Evolutionary conservation across 1,140 invertebrate genomes (phyloP), one percentile per base, ranked within the genome.

Genomic region (Piezodorus guildinii): DNA sequence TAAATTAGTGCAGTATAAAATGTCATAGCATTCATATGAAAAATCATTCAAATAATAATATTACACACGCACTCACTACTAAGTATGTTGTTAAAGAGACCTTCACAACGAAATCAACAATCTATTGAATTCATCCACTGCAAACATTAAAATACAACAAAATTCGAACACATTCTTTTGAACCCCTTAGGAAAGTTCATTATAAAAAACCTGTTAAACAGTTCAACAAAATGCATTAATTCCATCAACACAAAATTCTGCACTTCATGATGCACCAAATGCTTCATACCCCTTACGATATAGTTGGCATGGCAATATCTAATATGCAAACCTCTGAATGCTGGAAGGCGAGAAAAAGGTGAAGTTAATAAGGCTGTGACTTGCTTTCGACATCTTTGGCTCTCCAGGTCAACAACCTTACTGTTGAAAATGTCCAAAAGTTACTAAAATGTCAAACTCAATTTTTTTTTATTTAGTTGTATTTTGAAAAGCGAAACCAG

Each of bases 331-430:
- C 52, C 23, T 25, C 34, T 21, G 52, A 23, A 23, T 56, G 15
- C 52, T 56, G 23, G 21, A 23, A 56, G 23, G 15, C 17, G 52
- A 56, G 23, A 56, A 30, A 45, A 34, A 25, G 25, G 52, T 59
- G 27, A 23, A 65, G 44, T 30, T 39, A 61, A 65, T 59, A 54
- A 39, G 52, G 54, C 52, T 62, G 52, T 56, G 52, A 56, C 52
- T 56, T 56, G 15, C 17, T 49, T 49, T 39, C 34, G 34, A 39
- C 34, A 39, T 39, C 34, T 39, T 39, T 39, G 34, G 34, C 34
- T 10, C 34, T 39, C 34, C 34, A 39, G 34, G 52, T 56, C 52
- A 56, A 56, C 60, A 61, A 61, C 60, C 60, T 61, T 61, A 45
- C 60, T 19, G 14, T 45, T 23, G 43, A 23, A 45, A 45, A 30